Evolutionary conservation across 2,113 vertebrate genomes (phyloP).

Genomic region (Lycocorax pyrrhopterus): DNA sequence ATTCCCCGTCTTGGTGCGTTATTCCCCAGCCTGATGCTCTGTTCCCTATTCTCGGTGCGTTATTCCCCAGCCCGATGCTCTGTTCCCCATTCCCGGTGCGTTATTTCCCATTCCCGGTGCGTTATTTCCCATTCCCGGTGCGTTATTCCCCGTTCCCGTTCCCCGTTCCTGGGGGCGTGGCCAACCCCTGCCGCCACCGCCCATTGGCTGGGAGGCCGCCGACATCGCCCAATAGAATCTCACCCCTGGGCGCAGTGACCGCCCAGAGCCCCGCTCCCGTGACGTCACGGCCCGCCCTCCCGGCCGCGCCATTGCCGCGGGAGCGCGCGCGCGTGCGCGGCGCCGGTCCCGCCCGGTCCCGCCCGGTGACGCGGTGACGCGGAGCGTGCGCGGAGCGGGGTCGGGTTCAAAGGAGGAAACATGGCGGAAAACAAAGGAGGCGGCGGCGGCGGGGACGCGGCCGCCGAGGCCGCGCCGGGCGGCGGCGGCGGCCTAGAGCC

Average conservation of each 20-base stretch:
- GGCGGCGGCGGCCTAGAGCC: no score
- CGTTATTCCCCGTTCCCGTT: no score
- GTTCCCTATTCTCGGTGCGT: not conserved
- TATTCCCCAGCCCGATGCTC: not conserved
- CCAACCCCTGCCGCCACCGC: not conserved
- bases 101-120: no score
- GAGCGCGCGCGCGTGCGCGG: not conserved
- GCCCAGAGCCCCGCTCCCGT: not conserved
- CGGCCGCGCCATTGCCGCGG: not conserved
- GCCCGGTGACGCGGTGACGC: constrained; percentile 49
- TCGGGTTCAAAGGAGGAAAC: not conserved
- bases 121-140: no score
- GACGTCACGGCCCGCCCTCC: not conserved
- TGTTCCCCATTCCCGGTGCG: no score
- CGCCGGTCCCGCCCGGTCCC: not conserved
- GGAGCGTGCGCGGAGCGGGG: not conserved
- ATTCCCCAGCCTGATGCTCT: no score
- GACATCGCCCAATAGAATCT: not conserved
- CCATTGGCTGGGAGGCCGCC: not conserved
- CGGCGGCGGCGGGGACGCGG: not conserved
- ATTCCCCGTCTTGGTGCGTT: no score
- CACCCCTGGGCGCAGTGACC: fast-evolving
- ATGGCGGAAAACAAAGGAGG: not conserved
- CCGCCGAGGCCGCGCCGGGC: no score
- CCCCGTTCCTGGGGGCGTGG: not conserved